A percentile compares a stretch with the other conserved stretches of the same genome.
Conservation (phyloP, 1,140 invertebrate genomes). For the Carposina sasakii region DNA sequence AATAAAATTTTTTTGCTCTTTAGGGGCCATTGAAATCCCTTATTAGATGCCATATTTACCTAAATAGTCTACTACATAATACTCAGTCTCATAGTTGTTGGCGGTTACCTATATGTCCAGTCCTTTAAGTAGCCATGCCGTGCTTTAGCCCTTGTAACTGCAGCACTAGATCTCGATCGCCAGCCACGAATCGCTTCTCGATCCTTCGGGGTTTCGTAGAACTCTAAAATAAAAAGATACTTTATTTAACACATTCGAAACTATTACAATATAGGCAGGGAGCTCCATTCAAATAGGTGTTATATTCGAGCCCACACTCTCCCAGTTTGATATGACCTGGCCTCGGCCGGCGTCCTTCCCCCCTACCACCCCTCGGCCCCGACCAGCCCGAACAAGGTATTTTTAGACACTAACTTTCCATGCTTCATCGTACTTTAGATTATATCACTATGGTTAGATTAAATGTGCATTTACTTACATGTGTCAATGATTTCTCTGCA, state of each 20-base stretch:
- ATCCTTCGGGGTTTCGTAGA: slow-evolving; percentile 52
- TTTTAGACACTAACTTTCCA: slow-evolving; percentile 60
- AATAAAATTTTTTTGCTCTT: slow-evolving; percentile 40
- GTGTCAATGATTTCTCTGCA: slow-evolving; percentile 36
- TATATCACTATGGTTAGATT: neutral
- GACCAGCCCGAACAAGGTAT: slow-evolving; percentile 60
- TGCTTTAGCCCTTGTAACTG: slow-evolving; percentile 74
- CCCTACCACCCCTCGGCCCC: slow-evolving; percentile 62
- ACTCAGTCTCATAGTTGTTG: slow-evolving; percentile 69
- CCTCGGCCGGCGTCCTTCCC: slow-evolving; percentile 43
- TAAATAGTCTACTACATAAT: slow-evolving; percentile 63
- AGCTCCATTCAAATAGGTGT: too few species aligned
- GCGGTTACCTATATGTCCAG: slow-evolving; percentile 44
- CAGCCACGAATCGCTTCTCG: slow-evolving; percentile 74
- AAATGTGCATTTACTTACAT: slow-evolving; percentile 38
- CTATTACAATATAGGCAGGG: too few species aligned
- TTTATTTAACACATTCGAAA: too few species aligned
- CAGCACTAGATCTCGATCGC: slow-evolving; percentile 72
- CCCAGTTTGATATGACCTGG: slow-evolving; percentile 56
- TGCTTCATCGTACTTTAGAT: slow-evolving; percentile 17
- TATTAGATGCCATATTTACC: slow-evolving; percentile 46
- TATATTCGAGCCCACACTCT: too few species aligned
- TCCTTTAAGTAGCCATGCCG: slow-evolving; percentile 67
- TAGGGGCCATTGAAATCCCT: slow-evolving; percentile 35
- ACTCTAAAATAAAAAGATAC: slow-evolving; percentile 46